Base-by-base conservation (phyloP, 2,113 vertebrate species). In the Mionectes macconnelli region DNA sequence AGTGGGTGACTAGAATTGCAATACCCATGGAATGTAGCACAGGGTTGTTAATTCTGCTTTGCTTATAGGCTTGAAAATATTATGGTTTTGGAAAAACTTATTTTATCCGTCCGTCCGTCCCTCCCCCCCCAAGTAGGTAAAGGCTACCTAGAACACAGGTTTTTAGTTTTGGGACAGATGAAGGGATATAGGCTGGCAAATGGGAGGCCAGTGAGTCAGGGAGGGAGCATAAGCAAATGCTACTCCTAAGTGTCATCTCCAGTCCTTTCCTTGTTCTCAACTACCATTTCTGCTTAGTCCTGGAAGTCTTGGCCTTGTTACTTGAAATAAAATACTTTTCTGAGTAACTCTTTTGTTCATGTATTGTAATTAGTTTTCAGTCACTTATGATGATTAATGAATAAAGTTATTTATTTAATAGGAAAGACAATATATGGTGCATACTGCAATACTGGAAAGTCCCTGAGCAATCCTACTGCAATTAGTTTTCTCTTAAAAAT, bases 381-480 rank as follows among this genome's bases (percentile, higher is more conserved):
- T 59, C 62, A 55, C 31, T 69, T 45, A 19, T 0, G 16, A 59
- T 84, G 89, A 92, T 87, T 93, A 90, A 94, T 81, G 68, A 68
- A 52, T 33, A 84, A 67, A 42, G 9, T 30, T 33, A 25, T 66
- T 76, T 87, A 73, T 79, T 64, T 68, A 72, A 60, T 47, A 53
- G 5, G 10, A 74, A 66, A 90, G 80, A 77, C 42, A 90, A 35
- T 55, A 22, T 5, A 19, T 25, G 33, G 21, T n/a, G 53, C 50
- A 92, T 55, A 89, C 27, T 86, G 94, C 91, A 96, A 96, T 15
- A 63, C 44, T 63, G 94, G 93, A 87, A 97, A 97, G 30, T 70
- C 94, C 93, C 68, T 67, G 35, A 93, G 24, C 62, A 93, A 92
- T 75, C 39, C 25, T 53, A 35, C 16, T 20, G 55, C 23, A 12